These are phyloP conservation scores for Thunnus thynnus DNA, from an alignment of 2,113 vertebrate species.

Conservation along the genomic window DNA sequence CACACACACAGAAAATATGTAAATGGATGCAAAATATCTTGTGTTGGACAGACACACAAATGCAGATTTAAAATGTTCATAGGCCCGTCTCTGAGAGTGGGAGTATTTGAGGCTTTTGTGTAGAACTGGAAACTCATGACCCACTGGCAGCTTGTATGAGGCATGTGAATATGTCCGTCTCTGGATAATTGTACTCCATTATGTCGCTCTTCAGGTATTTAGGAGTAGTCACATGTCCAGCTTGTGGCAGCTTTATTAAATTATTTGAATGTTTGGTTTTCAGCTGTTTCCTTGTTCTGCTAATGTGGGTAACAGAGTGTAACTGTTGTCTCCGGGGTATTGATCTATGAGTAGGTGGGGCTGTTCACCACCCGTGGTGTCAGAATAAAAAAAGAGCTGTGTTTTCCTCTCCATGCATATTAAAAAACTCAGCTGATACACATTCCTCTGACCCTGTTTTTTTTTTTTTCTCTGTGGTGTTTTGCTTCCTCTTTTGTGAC, in stretches of 20 bases:
- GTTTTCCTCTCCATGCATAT: constrained; percentile 11
- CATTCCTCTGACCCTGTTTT: constrained; percentile 20
- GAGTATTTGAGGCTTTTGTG: constrained; percentile 5
- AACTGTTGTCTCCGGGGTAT: constrained; percentile 16
- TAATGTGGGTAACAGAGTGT: constrained; percentile 11
- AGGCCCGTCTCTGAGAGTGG: background rate
- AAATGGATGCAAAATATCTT: constrained; percentile 42
- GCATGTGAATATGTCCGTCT: constrained; percentile 16
- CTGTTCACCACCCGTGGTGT: background rate
- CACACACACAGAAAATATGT: constrained; percentile 4
- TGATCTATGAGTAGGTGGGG: constrained; percentile 40
- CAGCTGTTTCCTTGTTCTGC: constrained; percentile 38
- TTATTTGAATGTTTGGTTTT: constrained; percentile 42
- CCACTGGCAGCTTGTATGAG: background rate
- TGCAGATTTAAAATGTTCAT: constrained; percentile 46
- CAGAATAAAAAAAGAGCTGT: background rate
- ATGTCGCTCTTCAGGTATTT: constrained; percentile 51
- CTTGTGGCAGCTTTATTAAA: constrained; percentile 45
- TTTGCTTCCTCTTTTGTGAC: constrained; percentile 9
- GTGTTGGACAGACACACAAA: constrained; percentile 5
- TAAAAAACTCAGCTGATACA: constrained; percentile 26
- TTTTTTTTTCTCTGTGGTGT: constrained; percentile 21
- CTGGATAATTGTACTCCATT: constrained; percentile 13
- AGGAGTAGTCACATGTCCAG: constrained; percentile 40
- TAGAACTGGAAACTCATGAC: background rate